Evolutionary conservation across 2,888 invertebrate species (phyloP).

Genomic region (Apocheima hispidaria): DNA sequence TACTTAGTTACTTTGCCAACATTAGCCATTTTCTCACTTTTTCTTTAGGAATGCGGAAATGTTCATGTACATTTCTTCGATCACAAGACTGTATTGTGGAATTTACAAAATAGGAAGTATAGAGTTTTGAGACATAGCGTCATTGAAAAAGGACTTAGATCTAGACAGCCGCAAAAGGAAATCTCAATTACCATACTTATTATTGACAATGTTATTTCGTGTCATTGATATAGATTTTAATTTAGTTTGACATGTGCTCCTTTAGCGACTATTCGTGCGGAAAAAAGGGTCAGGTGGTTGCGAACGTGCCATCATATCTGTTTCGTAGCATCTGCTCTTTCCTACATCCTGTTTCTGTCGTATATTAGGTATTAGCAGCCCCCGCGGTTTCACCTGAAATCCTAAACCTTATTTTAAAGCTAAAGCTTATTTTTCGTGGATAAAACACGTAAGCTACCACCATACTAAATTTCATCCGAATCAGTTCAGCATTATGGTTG

Average conservation of each 20-base stretch:
- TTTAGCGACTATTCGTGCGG: slow-evolving; percentile 26
- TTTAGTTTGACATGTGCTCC: slow-evolving; percentile 25
- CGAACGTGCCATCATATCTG: slow-evolving; percentile 23
- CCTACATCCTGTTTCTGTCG: slow-evolving; percentile 7
- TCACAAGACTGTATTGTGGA: not conserved
- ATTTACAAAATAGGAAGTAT: not conserved
- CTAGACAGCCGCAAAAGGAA: too few species aligned
- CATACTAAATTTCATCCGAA: too few species aligned
- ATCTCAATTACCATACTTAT: too few species aligned
- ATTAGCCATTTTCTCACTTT: slow-evolving; percentile 17
- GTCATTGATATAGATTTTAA: slow-evolving; percentile 1
- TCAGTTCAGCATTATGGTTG: too few species aligned
- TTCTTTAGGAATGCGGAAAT: slow-evolving; percentile 37
- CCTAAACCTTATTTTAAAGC: too few species aligned
- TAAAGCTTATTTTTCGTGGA: too few species aligned
- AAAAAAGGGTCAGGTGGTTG: slow-evolving; percentile 39
- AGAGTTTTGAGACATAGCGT: not conserved
- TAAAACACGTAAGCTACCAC: too few species aligned
- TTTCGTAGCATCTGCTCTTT: slow-evolving; percentile 17
- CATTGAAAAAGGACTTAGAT: too few species aligned
- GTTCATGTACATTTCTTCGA: not conserved
- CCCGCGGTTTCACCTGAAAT: too few species aligned
- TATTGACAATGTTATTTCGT: not conserved
- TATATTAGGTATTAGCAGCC: not conserved
- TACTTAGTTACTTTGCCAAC: slow-evolving; percentile 16